Conservation (phyloP, 2,888 invertebrate genomes). For the Eristalinus sepulchralis region DNA sequence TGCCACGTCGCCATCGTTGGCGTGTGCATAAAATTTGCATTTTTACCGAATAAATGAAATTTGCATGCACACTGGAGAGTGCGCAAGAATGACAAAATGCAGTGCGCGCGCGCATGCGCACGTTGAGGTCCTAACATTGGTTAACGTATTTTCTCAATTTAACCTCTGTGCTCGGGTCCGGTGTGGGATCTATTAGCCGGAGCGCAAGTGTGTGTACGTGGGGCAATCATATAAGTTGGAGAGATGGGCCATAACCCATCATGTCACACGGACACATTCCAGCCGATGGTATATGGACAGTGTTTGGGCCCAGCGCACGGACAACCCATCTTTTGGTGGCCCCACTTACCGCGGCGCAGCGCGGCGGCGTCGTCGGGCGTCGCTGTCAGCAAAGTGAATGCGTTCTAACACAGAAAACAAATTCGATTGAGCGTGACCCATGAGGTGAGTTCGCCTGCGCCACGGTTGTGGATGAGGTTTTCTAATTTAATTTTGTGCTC, state of each 20-base stretch:
- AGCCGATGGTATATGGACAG: conserved; percentile 45
- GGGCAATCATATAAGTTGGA: conserved; percentile 63
- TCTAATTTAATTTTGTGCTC: conserved; percentile 69
- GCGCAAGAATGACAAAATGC: conserved; percentile 60
- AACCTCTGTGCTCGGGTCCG: conserved; percentile 51
- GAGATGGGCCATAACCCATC: not conserved
- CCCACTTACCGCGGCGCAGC: conserved; percentile 31
- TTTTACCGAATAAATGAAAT: conserved; percentile 69
- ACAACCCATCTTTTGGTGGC: conserved; percentile 47
- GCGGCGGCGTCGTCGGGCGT: too few relatives aligned
- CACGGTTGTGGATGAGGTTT: conserved; percentile 40
- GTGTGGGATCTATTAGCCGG: not conserved
- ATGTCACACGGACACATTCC: conserved; percentile 35
- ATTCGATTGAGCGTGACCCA: conserved; percentile 69
- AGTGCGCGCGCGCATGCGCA: conserved; percentile 16
- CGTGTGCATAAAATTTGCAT: conserved; percentile 70
- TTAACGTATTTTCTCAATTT: conserved; percentile 69
- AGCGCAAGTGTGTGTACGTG: conserved; percentile 18
- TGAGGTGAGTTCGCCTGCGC: conserved; percentile 19
- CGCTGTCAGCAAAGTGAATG: not conserved
- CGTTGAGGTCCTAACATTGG: conserved; percentile 22
- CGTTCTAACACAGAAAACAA: conserved; percentile 66
- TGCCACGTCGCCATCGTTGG: conserved; percentile 4
- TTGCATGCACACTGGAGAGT: conserved; percentile 59
- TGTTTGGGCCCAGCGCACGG: conserved; percentile 23